Evolutionary conservation across 1,140 invertebrate genomes (phyloP).

Genomic region (Wasmannia auropunctata): DNA sequence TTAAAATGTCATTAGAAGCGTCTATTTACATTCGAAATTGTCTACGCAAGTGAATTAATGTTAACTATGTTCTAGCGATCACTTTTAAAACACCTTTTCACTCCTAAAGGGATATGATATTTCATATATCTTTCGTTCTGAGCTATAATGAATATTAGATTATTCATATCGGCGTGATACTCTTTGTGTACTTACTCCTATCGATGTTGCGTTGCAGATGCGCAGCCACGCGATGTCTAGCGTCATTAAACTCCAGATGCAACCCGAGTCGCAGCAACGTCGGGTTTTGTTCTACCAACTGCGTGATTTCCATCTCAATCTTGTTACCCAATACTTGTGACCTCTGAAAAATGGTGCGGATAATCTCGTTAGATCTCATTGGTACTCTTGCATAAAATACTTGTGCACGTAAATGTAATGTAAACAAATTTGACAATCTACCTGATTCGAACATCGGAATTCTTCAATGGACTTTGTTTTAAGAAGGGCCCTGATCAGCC

Average conservation of each 20-base stretch:
- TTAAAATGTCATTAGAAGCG: not conserved
- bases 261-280: constrained; percentile 96
- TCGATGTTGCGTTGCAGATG: constrained; percentile 98
- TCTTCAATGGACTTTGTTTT: constrained; percentile 95
- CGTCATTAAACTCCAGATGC: constrained; percentile 98
- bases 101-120: not conserved
- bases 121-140: not conserved
- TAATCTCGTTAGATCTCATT: not conserved
- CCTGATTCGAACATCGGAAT: constrained; percentile 98
- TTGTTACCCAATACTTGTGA: constrained; percentile 98
- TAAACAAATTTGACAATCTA: constrained; percentile 81
- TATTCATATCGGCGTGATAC: not conserved
- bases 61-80: not conserved
- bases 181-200: constrained; percentile 92
- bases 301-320: constrained; percentile 98
- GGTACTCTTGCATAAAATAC: not conserved
- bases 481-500: constrained; percentile 94
- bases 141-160: not conserved
- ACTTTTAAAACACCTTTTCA: not conserved
- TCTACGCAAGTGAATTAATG: not conserved
- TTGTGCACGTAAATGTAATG: not conserved
- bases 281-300: constrained; percentile 96
- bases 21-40: not conserved
- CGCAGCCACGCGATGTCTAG: constrained; percentile 95
- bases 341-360: constrained; percentile 87